Percentiles rank a stretch among this genome's conserved stretches.
These are phyloP conservation scores for Pluvianellus socialis DNA, from an alignment of 2,113 vertebrate species.

Conservation along the genomic window DNA sequence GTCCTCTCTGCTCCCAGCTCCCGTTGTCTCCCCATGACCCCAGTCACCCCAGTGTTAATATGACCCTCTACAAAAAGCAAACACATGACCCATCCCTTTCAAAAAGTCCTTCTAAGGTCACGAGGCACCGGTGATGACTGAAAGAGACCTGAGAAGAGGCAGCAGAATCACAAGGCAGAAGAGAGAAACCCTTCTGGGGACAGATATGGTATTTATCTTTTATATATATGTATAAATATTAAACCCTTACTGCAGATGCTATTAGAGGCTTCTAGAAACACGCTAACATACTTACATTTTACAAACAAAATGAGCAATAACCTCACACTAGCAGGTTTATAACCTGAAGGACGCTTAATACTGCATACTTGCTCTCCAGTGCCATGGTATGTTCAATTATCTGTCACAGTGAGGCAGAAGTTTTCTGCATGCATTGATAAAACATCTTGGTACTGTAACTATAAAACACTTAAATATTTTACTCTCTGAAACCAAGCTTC, in stretches of 20 bases:
- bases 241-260: background rate
- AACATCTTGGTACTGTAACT: background rate
- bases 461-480: background rate
- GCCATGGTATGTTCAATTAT: background rate
- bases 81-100: background rate
- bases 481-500: background rate
- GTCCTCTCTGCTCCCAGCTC: background rate
- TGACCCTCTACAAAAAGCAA: background rate
- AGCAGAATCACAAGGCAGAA: background rate
- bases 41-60: background rate
- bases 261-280: background rate
- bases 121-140: background rate
- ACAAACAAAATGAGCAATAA: background rate
- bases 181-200: background rate
- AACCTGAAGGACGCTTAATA: background rate
- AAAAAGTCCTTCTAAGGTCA: background rate
- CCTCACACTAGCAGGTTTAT: background rate
- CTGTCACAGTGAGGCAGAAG: background rate
- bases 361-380: background rate
- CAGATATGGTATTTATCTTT: background rate
- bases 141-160: background rate
- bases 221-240: background rate
- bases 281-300: background rate
- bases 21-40: background rate
- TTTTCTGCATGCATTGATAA: background rate